phyloP scores from a whole-genome alignment of 2,888 invertebrate species.

The Philereme vetulata region DNA sequence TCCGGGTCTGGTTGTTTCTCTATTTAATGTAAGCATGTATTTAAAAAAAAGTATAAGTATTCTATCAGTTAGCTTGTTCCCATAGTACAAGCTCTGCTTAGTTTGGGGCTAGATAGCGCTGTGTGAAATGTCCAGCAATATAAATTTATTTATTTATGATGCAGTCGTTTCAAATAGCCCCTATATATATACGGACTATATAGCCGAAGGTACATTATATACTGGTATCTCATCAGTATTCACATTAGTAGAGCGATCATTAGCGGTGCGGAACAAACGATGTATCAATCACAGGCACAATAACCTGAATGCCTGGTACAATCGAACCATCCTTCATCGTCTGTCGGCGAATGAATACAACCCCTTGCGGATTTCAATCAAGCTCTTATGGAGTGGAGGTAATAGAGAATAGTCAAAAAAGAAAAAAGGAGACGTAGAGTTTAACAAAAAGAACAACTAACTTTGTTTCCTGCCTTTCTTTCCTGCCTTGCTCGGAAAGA shows the following conservation, averaged over 20 bases:
- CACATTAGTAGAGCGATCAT: constrained; percentile 22
- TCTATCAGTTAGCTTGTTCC: too few species aligned
- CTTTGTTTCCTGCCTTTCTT: too few species aligned
- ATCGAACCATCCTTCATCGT: constrained; percentile 19
- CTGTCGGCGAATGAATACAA: constrained; percentile 14
- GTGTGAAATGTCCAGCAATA: too few species aligned
- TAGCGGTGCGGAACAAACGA: constrained; percentile 24
- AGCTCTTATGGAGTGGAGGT: background rate
- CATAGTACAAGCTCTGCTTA: too few species aligned
- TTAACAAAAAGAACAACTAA: too few species aligned
- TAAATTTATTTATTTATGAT: too few species aligned
- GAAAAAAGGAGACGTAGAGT: too few species aligned
- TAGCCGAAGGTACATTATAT: background rate
- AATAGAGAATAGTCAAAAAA: background rate
- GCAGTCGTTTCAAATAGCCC: background rate
- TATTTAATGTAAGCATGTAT: too few species aligned
- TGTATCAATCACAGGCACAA: constrained; percentile 30
- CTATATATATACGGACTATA: background rate
- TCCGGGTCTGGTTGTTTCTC: too few species aligned
- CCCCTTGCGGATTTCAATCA: constrained; percentile 18
- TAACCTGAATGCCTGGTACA: constrained; percentile 26
- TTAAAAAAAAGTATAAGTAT: too few species aligned
- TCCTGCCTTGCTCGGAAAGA: too few species aligned
- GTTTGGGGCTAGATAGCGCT: too few species aligned
- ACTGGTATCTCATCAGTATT: constrained; percentile 13